Evolutionary conservation across 2,888 invertebrate species (phyloP).

Genomic region (Eilema sororculum): DNA sequence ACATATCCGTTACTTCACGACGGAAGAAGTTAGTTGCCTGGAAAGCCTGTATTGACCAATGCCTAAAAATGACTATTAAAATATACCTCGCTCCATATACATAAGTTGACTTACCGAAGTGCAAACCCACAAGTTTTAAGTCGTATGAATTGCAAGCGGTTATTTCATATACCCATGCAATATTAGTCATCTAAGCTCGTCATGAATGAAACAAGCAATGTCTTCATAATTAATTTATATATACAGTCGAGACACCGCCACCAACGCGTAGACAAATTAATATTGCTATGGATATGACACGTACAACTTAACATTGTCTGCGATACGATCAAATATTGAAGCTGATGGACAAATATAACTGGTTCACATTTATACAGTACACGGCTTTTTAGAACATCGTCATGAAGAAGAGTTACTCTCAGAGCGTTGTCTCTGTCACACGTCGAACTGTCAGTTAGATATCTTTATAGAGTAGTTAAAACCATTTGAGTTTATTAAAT

Average conservation of each 20-base stretch:
- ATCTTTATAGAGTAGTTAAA: conserved; percentile 1
- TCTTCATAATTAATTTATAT: conserved; percentile 48
- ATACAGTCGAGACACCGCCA: conserved; percentile 72
- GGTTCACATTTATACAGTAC: conserved; percentile 66
- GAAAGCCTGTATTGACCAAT: too few species aligned
- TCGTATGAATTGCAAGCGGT: conserved; percentile 62
- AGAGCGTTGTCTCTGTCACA: neutral
- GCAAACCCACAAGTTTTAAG: conserved; percentile 5
- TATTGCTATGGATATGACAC: conserved; percentile 81
- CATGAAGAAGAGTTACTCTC: neutral
- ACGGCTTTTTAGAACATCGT: neutral
- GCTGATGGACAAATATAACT: conserved; percentile 69
- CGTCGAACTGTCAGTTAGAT: neutral
- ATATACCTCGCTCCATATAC: neutral
- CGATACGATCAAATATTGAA: conserved; percentile 73
- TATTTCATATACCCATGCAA: conserved; percentile 80
- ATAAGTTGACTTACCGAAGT: neutral
- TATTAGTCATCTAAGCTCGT: conserved; percentile 77
- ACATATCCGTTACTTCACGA: neutral
- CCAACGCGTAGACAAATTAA: conserved; percentile 75
- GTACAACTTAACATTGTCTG: conserved; percentile 72
- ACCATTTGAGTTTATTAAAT: neutral
- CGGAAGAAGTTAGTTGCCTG: neutral
- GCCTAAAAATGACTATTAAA: neutral
- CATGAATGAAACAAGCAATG: conserved; percentile 59